phyloP scores from a whole-genome alignment of 2,888 invertebrate genomes.

The Tachystola acroxantha region DNA sequence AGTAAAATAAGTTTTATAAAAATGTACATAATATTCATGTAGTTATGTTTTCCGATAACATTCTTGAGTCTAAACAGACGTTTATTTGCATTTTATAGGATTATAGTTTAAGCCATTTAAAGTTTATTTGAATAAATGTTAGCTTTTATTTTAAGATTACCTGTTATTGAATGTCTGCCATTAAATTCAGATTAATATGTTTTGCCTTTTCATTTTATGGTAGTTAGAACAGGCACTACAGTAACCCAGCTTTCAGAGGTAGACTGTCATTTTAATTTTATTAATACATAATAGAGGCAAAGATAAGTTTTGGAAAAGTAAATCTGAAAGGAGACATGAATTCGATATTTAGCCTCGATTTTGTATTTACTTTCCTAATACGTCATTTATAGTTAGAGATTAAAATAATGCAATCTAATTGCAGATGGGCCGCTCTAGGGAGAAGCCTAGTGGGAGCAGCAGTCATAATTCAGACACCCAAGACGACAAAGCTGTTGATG shows the following conservation, averaged over 20 bases:
- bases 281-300: background rate
- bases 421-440: constrained; percentile 71
- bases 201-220: constrained; percentile 18
- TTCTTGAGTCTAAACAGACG: background rate
- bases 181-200: constrained; percentile 11
- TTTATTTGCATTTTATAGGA: background rate
- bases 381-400: constrained; percentile 9
- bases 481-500: constrained; percentile 69
- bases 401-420: constrained; percentile 35
- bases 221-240: background rate
- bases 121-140: background rate
- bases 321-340: too few species aligned
- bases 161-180: constrained; percentile 5
- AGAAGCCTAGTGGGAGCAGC: constrained; percentile 57
- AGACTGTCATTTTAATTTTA: background rate
- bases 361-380: background rate
- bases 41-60: background rate
- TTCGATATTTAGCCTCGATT: background rate
- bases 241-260: background rate
- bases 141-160: constrained; percentile 1
- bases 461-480: constrained; percentile 57
- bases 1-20: background rate
- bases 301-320: too few species aligned
- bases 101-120: background rate
- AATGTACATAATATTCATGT: background rate